Base-by-base conservation (phyloP, 2,797 vertebrate species). In the Avahi laniger region DNA sequence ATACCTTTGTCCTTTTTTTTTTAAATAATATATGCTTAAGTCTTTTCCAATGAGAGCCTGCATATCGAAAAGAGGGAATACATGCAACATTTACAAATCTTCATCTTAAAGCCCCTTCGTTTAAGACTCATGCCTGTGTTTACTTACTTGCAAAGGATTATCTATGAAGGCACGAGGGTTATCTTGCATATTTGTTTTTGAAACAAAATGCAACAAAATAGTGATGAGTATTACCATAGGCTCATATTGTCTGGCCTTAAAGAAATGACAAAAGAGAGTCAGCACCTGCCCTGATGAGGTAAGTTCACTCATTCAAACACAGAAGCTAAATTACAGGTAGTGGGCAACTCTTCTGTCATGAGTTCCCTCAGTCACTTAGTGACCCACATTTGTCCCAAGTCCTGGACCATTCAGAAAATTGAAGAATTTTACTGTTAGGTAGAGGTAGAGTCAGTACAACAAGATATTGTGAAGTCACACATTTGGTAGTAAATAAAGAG, bases 151-250 rank as follows among this genome's bases (percentile, higher is more conserved):
- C 28, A 84, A 10, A 89, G 59, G 35, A 65, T 57, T 93, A 82
- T 69, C n/a, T 26, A 69, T 33, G 28, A 86, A 87, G 57, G 28
- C n/a, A 65, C 43, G 48, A 65, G 8, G 26, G 65, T 54, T 48
- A 54, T 12, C 26, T 30, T 41, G 18, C 14, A 33, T 0, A 28
- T 76, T 80, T 90, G 13, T 43, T 94, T 95, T 93, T 57, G 26
- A 84, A 89, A 92, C n/a, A 78, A 85, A 89, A 38, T 81, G 7
- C 43, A 85, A 46, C 41, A 70, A 48, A 93, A 93, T 12, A 30
- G 46, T 41, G 20, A 69, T 78, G 12, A 72, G 9, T 57, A 70
- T 61, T 18, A 86, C 12, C 20, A 20, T 22, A 57, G 4, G 9
- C 50, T 11, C 15, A 14, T 35, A 50, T 17, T 35, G 81, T 65